Evolutionary conservation across 2,888 invertebrate species (phyloP), one percentile per base, ranked within the genome.

Genomic region (Cabera pusaria): DNA sequence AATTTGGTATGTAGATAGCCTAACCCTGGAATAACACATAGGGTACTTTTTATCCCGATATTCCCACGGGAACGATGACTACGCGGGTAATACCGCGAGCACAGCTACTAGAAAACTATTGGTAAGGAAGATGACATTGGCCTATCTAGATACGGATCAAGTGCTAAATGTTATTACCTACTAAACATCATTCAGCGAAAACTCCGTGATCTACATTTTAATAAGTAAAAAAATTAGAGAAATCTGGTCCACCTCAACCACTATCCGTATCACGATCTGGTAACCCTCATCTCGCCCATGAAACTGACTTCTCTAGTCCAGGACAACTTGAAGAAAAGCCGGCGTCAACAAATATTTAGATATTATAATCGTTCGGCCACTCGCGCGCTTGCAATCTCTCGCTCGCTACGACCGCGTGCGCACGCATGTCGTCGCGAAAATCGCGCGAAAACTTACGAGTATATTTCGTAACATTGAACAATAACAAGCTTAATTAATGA

Each of bases 341-440:
- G 48, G 49, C 34, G 22, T 41, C 38, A 27, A 29, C 12, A 3
- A 11, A n/a, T n/a, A 1, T n/a, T 8, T 14, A 14, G 21, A 10
- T 21, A 21, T 18, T 61, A 59, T 49, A 64, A 56, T 49, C 20
- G 22, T 32, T 38, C 49, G 35, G 33, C 27, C 44, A 37, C 48
- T 44, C 43, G 38, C 59, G 58, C 63, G 54, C 64, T 29, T 71
- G 72, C 56, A 73, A 65, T 60, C 64, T 55, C 38, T 52, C 59
- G 52, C 49, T 27, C 32, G 36, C 38, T 42, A 53, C 59, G 33
- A 45, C 48, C 59, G 71, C 49, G 68, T 70, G 72, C 66, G 77
- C 75, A 49, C 47, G 41, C 22, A 3, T 21, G 39, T 26, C 22
- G 25, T 6, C 9, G 16, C 10, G 26, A 21, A 48, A 47, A 52